Evolutionary conservation across 2,797 vertebrate genomes (phyloP), one percentile per base, ranked within the genome.

Genomic region (Anabacerthia variegaticeps): DNA sequence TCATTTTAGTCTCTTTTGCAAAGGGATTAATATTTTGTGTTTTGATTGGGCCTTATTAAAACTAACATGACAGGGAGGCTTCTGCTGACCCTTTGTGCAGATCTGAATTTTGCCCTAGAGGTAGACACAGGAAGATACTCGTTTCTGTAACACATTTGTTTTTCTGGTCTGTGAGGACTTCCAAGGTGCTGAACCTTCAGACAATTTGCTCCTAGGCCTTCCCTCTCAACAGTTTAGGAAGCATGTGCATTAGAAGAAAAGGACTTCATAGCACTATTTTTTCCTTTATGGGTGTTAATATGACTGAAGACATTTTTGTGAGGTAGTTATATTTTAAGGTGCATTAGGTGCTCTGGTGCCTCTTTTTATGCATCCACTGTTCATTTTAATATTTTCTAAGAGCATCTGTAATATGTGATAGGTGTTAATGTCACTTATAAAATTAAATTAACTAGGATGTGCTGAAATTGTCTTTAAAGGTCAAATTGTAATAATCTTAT

Each of bases 381-480:
- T 93, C 68, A 52, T 93, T 92, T 91, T 84, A 88, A 73, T 96
- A 91, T 89, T 96, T 96, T 95, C 87, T 78, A 92, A 88, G 87
- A 92, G 32, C 85, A 89, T 92, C 62, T 77, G 75, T 85, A 88
- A 39, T 80, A 62, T 83, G n/a, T 71, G 78, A 80, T 80, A 80
- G 52, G 54, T 61, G 43, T 80, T 96, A 95, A 85, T 77, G 68
- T 88, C 84, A 89, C 85, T 85, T 92, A 85, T 65, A 94, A 95
- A 96, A 93, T 85, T 61, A 91, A 97, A 95, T 95, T 93, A 96
- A 91, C 78, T 88, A 85, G 86, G 58, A 89, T 91, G 61, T 75
- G 91, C 93, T 94, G 72, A 95, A 91, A 95, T 96, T 96, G 68
- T 92, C 84, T 89, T 91, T 94, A 97, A 96, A 96, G 96, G 93